These are phyloP conservation scores for Drosophila bocqueti DNA, from an alignment of 1,140 invertebrate species.

Conservation along the genomic window DNA sequence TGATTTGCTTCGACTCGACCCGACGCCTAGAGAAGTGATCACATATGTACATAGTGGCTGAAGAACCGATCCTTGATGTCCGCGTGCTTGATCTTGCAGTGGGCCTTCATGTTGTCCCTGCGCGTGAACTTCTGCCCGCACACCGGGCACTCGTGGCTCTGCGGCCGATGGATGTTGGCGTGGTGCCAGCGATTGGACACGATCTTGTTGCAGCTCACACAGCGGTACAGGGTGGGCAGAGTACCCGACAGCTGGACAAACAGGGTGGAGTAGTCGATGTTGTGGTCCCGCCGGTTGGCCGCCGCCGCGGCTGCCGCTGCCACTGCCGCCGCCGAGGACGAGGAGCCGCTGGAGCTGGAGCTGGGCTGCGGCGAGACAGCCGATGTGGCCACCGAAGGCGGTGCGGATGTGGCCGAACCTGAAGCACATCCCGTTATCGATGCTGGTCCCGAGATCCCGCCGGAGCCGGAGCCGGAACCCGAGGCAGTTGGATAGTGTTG, in stretches of 20 bases:
- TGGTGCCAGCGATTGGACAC: conserved; percentile 91
- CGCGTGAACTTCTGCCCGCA: conserved; percentile 89
- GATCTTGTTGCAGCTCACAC: conserved; percentile 88
- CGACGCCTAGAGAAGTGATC: conserved; percentile 86
- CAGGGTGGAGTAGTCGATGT: conserved; percentile 84
- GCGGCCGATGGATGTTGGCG: conserved; percentile 89
- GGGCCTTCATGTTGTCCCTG: conserved; percentile 90
- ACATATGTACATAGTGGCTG: conserved; percentile 85
- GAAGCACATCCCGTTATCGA: conserved; percentile 19
- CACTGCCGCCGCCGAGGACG: conserved; percentile 44
- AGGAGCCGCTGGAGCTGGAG: conserved; percentile 61
- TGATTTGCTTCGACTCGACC: conserved; percentile 17
- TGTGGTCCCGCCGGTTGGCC: conserved; percentile 82
- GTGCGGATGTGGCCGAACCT: conserved; percentile 19
- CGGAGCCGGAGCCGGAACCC: not conserved
- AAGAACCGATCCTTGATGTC: conserved; percentile 85
- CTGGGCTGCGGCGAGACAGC: conserved; percentile 54
- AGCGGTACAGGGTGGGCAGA: conserved; percentile 82
- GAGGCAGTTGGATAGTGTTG: conserved; percentile 53
- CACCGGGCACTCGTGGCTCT: conserved; percentile 89
- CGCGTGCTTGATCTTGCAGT: conserved; percentile 89
- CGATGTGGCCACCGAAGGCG: conserved; percentile 31
- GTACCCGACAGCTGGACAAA: conserved; percentile 84
- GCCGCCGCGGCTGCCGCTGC: conserved; percentile 68
- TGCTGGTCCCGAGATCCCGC: conserved; percentile 9